Percentiles rank a stretch among this genome's conserved stretches.
These are phyloP conservation scores for Geotrypetes seraphini DNA, from an alignment of 2,797 vertebrate genomes.

Conservation along the genomic window DNA sequence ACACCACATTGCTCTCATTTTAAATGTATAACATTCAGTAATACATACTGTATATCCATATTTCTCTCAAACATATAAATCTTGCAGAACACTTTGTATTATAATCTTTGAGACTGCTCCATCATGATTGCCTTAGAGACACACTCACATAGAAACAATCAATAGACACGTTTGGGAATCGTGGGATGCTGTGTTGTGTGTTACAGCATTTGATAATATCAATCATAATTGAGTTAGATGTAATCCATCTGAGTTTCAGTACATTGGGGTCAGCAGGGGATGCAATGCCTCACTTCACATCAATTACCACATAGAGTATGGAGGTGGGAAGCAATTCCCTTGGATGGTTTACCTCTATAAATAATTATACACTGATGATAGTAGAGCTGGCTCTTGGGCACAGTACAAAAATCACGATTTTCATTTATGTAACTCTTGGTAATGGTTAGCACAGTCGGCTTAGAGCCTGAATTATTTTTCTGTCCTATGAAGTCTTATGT, in stretches of 20 bases:
- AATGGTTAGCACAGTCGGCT: constrained; percentile 26
- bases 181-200: constrained; percentile 51
- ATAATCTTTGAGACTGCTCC: too few relatives aligned
- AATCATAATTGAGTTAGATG: constrained; percentile 92
- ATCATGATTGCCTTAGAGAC: too few relatives aligned
- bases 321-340: constrained; percentile 66
- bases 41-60: too few relatives aligned
- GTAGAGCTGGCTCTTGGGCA: constrained; percentile 50
- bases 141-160: constrained; percentile 58
- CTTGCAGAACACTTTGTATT: too few relatives aligned
- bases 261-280: constrained; percentile 65
- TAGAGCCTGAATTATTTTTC: too few relatives aligned
- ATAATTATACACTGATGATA: constrained; percentile 66
- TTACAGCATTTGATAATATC: constrained; percentile 89
- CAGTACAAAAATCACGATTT: constrained; percentile 50
- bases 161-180: constrained; percentile 72
- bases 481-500: too few relatives aligned
- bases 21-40: too few relatives aligned
- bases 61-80: too few relatives aligned
- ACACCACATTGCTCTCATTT: too few relatives aligned
- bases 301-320: constrained; percentile 86
- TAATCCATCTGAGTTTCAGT: constrained; percentile 81
- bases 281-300: constrained; percentile 73
- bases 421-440: constrained; percentile 44
- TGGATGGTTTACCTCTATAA: constrained; percentile 72